phyloP scores from a whole-genome alignment of 2,113 vertebrate genomes.

The Prochilodus magdalenae region DNA sequence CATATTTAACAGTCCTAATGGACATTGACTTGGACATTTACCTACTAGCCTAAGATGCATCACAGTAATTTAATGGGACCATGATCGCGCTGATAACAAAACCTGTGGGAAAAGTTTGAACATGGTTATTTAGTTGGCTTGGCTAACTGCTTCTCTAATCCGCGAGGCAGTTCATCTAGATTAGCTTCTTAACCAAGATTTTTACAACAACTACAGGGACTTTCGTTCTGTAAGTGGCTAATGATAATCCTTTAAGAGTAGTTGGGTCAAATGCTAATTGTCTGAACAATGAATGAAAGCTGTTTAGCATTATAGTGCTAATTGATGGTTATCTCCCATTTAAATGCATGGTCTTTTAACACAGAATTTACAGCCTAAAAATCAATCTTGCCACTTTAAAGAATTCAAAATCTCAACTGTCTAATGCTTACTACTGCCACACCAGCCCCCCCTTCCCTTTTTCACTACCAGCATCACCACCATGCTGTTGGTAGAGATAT shows the following conservation, averaged over 20 bases:
- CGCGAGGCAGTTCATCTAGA: background rate
- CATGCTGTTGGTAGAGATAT: slow-evolving; percentile 58
- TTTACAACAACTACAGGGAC: background rate
- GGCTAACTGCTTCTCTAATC: background rate
- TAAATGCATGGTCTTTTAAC: background rate
- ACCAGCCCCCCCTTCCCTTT: background rate
- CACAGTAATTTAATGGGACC: no score
- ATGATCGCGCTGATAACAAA: no score
- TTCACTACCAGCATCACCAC: slow-evolving; percentile 55
- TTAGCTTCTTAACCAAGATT: background rate
- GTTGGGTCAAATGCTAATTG: background rate
- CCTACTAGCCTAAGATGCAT: no score
- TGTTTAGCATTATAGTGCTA: background rate
- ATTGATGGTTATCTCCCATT: background rate
- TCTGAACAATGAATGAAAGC: background rate
- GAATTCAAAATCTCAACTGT: background rate
- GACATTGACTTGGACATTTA: no score
- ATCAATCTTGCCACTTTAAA: background rate
- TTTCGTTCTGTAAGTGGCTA: background rate
- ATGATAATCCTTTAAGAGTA: background rate
- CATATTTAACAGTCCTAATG: no score
- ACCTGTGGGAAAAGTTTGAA: background rate
- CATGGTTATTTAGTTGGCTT: background rate
- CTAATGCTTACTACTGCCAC: background rate
- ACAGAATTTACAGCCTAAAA: background rate